phyloP scores from a whole-genome alignment of 2,888 invertebrate genomes.

The Plutella xylostella region DNA sequence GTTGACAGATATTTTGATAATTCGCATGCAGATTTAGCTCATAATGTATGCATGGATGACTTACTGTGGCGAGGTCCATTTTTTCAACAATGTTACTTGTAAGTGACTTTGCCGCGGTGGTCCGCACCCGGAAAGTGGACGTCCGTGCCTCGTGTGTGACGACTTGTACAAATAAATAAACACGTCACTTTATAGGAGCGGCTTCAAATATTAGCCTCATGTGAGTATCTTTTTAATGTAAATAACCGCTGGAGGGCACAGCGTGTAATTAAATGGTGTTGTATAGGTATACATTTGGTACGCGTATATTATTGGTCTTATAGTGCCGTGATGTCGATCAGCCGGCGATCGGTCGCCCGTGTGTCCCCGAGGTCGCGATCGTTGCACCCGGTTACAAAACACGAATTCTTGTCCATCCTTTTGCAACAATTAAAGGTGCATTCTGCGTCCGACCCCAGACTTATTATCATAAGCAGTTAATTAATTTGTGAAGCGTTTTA shows the following conservation, averaged over 20 bases:
- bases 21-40: slow-evolving; percentile 43
- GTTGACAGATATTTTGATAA: slow-evolving; percentile 64
- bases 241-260: no score
- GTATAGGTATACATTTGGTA: neutral
- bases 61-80: slow-evolving; percentile 54
- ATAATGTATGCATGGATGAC: slow-evolving; percentile 59
- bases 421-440: slow-evolving; percentile 49
- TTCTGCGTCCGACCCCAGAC: slow-evolving; percentile 39
- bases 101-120: slow-evolving; percentile 59
- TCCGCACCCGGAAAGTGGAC: slow-evolving; percentile 52
- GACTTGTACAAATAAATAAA: no score
- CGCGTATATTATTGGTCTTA: neutral
- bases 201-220: no score
- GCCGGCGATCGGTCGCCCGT: no score
- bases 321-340: no score
- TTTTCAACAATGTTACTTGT: slow-evolving; percentile 56
- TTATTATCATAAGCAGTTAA: slow-evolving; percentile 56
- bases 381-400: slow-evolving; percentile 60
- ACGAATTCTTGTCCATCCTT: slow-evolving; percentile 40
- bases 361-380: no score
- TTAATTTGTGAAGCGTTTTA: slow-evolving; percentile 53
- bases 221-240: no score
- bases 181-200: no score
- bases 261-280: neutral
- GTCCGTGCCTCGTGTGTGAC: no score